Conservation (phyloP, 2,888 invertebrate genomes). For the Ophioninae sp. region DNA sequence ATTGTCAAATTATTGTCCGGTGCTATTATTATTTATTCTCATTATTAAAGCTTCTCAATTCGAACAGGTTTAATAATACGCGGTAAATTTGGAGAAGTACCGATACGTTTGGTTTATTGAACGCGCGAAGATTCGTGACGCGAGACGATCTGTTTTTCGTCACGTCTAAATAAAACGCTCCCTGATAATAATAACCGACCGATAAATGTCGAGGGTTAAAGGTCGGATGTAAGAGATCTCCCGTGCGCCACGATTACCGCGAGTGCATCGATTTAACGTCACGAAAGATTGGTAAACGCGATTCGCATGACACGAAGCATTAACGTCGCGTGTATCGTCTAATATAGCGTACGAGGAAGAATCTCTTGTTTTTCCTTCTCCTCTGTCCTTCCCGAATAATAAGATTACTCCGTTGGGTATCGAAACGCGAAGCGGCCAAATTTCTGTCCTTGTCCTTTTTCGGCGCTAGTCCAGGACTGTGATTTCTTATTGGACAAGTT, state of each 20-base stretch:
- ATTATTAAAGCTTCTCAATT: not conserved
- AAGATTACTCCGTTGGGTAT: not conserved
- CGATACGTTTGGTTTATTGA: not conserved
- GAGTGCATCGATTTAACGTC: constrained; percentile 42
- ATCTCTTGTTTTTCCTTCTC: constrained; percentile 5
- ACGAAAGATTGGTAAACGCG: constrained; percentile 42
- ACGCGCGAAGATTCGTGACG: constrained; percentile 10
- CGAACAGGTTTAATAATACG: not conserved
- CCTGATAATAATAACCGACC: constrained; percentile 51
- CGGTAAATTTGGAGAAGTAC: not conserved
- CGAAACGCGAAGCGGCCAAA: not conserved
- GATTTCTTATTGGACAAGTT: not conserved
- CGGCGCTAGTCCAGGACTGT: not conserved
- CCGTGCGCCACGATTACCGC: constrained; percentile 32
- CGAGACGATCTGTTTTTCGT: constrained; percentile 22
- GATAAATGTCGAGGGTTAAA: constrained; percentile 44
- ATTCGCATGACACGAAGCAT: constrained; percentile 46
- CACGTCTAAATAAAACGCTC: constrained; percentile 26
- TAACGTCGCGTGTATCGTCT: constrained; percentile 23
- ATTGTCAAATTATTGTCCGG: not conserved
- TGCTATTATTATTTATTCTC: not conserved
- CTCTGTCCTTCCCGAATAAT: not conserved
- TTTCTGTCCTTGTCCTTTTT: not conserved
- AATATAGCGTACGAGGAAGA: constrained; percentile 6
- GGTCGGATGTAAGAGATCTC: constrained; percentile 43